phyloP scores from a whole-genome alignment of 2,797 vertebrate species.

The Trachops cirrhosus region DNA sequence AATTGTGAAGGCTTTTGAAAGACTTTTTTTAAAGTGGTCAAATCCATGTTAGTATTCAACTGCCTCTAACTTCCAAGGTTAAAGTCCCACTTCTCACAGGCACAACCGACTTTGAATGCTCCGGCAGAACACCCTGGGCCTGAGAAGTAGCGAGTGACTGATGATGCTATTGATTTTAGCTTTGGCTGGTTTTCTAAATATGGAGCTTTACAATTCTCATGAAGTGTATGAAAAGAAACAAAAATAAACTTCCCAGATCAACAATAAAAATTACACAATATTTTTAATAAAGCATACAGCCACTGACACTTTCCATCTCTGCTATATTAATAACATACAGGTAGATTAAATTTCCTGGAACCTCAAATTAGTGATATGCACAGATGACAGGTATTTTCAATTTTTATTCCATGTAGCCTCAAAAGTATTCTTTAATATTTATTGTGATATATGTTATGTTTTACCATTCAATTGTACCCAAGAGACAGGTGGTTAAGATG shows the following conservation, averaged over 20 bases:
- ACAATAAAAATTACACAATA: not conserved
- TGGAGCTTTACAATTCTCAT: not conserved
- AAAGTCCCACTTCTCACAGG: constrained; percentile 15
- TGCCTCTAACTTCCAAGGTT: constrained; percentile 36
- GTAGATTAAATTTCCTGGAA: not conserved
- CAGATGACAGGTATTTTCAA: not conserved
- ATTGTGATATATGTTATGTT: not conserved
- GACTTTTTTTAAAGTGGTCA: not conserved
- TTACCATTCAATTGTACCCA: not conserved
- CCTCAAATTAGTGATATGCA: not conserved
- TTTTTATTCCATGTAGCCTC: not conserved
- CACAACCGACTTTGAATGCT: not conserved
- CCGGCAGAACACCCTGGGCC: not conserved
- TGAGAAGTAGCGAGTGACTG: constrained; percentile 35
- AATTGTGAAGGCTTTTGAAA: constrained; percentile 27
- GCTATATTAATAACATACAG: not conserved
- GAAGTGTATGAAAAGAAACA: constrained; percentile 4
- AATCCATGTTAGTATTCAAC: constrained; percentile 5
- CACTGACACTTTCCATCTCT: not conserved
- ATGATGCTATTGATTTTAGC: constrained; percentile 35
- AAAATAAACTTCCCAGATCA: constrained; percentile 35
- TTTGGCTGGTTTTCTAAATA: constrained; percentile 5
- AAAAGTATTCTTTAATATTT: not conserved
- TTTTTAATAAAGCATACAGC: not conserved
- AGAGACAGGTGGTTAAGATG: not conserved